Percentiles rank a stretch among this genome's conserved stretches.
phyloP scores from a whole-genome alignment of 2,113 vertebrate species.

The Equus quagga region DNA sequence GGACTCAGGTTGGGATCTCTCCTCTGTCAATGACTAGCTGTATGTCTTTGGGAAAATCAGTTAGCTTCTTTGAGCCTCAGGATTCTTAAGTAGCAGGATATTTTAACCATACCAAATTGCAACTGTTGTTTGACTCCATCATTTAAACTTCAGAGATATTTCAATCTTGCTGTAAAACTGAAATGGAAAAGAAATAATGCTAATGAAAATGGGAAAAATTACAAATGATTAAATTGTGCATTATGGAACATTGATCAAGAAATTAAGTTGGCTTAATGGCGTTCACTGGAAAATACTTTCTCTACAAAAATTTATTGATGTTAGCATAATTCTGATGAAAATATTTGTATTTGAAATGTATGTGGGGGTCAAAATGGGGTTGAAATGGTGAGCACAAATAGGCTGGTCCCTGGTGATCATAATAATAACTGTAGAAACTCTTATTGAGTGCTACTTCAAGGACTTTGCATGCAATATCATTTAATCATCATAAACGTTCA shows the following conservation, averaged over 20 bases:
- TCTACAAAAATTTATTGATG: constrained; percentile 66
- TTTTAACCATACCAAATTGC: constrained; percentile 46
- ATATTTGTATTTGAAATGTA: constrained; percentile 67
- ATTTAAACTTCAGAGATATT: constrained; percentile 59
- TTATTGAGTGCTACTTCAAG: not conserved
- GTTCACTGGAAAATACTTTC: constrained; percentile 58
- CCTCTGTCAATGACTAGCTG: not conserved
- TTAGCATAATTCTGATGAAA: constrained; percentile 65
- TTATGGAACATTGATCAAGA: constrained; percentile 69
- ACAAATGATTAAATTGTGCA: constrained; percentile 73
- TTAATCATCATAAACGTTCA: not conserved
- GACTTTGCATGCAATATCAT: not conserved
- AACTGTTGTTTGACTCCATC: constrained; percentile 29
- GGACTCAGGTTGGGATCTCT: not conserved
- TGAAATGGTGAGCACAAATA: not conserved
- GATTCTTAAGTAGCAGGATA: not conserved
- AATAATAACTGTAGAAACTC: not conserved
- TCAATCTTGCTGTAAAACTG: constrained; percentile 61
- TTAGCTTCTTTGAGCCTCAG: not conserved
- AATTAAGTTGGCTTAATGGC: constrained; percentile 78
- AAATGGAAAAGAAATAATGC: constrained; percentile 74
- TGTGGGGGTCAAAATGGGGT: not conserved
- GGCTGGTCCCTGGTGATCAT: not conserved
- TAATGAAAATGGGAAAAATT: constrained; percentile 76
- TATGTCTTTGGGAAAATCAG: not conserved